Conservation (phyloP, 2,888 invertebrate genomes). For the Gandaritis pyraliata region DNA sequence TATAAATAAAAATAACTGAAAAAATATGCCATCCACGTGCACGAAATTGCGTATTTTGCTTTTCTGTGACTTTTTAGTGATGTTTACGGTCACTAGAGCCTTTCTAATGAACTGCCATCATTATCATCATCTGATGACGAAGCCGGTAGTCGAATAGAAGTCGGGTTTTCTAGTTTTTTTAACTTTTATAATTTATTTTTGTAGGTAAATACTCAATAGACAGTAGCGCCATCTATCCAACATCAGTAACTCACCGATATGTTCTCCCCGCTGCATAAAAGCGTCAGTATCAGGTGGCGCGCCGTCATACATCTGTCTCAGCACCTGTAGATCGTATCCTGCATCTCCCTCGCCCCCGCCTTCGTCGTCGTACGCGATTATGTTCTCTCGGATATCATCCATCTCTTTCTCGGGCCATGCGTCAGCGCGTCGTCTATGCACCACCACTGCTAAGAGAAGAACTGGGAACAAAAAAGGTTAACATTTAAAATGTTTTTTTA, state of each 20-base stretch:
- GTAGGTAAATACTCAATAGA: no score
- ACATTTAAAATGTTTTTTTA: no score
- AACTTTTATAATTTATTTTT: no score
- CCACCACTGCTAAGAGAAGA: slow-evolving; percentile 94
- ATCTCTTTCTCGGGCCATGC: slow-evolving; percentile 95
- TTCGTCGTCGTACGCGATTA: slow-evolving; percentile 98
- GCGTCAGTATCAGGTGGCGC: slow-evolving; percentile 83
- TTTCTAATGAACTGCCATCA: no score
- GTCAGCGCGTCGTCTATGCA: slow-evolving; percentile 94
- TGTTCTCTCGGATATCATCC: slow-evolving; percentile 98
- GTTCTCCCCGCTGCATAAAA: slow-evolving; percentile 73
- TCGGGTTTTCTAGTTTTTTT: no score
- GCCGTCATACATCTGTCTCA: slow-evolving; percentile 87
- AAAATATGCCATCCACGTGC: no score
- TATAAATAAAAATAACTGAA: no score
- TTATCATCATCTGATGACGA: no score
- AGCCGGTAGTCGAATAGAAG: no score
- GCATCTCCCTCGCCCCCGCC: slow-evolving; percentile 99
- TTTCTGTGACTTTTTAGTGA: no score
- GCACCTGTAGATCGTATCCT: slow-evolving; percentile 93
- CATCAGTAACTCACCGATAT: slow-evolving; percentile 16
- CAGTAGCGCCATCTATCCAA: not conserved
- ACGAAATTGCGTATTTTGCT: no score
- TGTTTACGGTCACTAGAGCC: no score
- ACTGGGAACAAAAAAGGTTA: slow-evolving; percentile 71